Base-by-base conservation (phyloP, 2,888 invertebrate genomes). In the Clunio marinus region DNA sequence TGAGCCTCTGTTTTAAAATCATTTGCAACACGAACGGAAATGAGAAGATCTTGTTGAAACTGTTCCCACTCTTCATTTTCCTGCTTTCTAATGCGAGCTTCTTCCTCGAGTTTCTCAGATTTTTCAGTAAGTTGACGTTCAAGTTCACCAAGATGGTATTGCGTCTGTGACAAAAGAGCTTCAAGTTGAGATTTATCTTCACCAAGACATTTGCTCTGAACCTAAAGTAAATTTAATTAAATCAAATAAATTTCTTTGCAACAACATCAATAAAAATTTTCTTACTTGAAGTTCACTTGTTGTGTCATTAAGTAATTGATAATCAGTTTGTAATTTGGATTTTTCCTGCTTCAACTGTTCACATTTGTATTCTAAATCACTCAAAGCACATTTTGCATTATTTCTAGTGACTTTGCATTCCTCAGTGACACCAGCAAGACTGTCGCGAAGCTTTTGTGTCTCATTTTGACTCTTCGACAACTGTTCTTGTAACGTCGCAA, bases 1-100 rank as follows among this genome's bases (percentile, higher is more conserved):
- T 91, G 89, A 0, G 94, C 93, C 77, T 96, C 96, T n/a, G 91
- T 92, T 80, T 95, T 93, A 80, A 96, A 94, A 79, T 96, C 94
- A 78, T 96, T 95, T 41, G 96, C 96, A 13, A 96, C 95, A 25
- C 95, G 86, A 0, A 96, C 96, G 0, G 96, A 93, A 82, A 91
- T 92, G 57, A 95, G 81, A 1, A 96, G 83, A 78, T 96, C 96
- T 71, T 89, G 88, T 80, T 96, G 94, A 82, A 96, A 96, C 78
- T 93, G 93, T 74, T 91, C 88, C 96, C 96, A 96, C 78, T 96
- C 96, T 25, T 89, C 85, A 72, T 86, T 86, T 84, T 86, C 84
- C 79, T 87, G 79, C 78, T 81, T 79, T 76, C 89, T 75, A 75
- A 83, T 72, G 77, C 80, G 82, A 69, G 83, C 82, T 71, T 91